A percentile compares a stretch with the other conserved stretches of the same genome.
Evolutionary conservation across 2,113 vertebrate genomes (phyloP).

Genomic region (Seriola rivoliana): DNA sequence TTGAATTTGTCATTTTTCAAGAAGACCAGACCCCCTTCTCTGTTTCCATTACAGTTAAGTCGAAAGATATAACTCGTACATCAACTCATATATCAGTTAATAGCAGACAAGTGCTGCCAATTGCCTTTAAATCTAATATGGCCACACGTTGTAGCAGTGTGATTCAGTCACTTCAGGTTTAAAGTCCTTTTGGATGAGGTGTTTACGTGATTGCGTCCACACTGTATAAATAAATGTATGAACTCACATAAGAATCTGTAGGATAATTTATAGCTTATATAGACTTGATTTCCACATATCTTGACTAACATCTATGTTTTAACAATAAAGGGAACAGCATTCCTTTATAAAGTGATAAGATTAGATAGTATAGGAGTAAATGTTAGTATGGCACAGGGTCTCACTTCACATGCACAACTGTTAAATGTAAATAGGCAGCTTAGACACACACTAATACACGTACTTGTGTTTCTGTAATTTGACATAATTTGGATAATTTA

Average conservation of each 20-base stretch:
- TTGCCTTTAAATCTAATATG: slow-evolving; percentile 9
- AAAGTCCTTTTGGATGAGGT: background rate
- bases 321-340: background rate
- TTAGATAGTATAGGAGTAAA: background rate
- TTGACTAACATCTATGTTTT: background rate
- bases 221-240: background rate
- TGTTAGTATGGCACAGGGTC: background rate
- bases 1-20: too few relatives aligned
- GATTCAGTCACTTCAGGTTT: background rate
- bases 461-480: slow-evolving; percentile 66
- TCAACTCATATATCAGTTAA: background rate
- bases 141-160: background rate
- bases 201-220: background rate
- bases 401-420: background rate
- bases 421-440: background rate
- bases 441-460: slow-evolving; percentile 24
- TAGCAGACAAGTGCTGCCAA: slow-evolving; percentile 4
- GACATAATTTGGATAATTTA: slow-evolving; percentile 81
- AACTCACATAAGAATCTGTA: background rate
- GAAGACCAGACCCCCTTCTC: too few relatives aligned
- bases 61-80: background rate
- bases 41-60: background rate
- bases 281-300: background rate
- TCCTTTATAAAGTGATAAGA: background rate
- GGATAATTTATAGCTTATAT: background rate